phyloP scores from a whole-genome alignment of 2,113 vertebrate species.

The Caranx melampygus region DNA sequence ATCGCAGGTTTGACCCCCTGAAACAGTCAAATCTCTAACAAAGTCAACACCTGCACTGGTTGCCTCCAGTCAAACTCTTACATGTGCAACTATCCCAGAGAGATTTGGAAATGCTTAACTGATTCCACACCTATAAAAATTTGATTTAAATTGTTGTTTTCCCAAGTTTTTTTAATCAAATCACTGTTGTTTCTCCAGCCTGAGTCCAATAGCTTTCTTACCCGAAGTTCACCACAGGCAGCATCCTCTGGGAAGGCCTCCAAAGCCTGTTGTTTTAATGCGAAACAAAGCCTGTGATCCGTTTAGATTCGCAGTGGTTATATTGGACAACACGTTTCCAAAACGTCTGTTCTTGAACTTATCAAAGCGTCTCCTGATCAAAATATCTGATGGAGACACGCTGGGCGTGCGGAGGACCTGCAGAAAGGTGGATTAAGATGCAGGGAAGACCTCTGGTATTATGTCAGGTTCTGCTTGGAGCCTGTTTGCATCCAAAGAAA shows the following conservation, averaged over 20 bases:
- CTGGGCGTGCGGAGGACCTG: no score
- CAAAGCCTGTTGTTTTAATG: background rate
- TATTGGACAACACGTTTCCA: background rate
- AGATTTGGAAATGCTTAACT: background rate
- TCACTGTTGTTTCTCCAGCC: background rate
- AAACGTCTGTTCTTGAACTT: background rate
- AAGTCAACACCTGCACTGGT: constrained; percentile 10
- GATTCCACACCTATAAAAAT: background rate
- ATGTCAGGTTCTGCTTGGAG: no score
- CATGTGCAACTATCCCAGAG: background rate
- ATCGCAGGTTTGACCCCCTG: background rate
- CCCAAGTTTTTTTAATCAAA: background rate
- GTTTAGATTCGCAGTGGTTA: background rate
- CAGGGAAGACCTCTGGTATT: no score
- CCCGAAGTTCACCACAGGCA: background rate
- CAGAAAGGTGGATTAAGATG: no score
- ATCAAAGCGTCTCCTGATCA: background rate
- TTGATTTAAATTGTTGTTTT: background rate
- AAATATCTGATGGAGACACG: no score
- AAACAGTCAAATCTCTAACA: background rate
- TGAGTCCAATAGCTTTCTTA: background rate
- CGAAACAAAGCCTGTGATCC: background rate
- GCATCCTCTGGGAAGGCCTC: background rate
- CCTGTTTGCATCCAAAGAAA: no score
- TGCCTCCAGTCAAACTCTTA: background rate